Evolutionary conservation across 2,888 invertebrate genomes (phyloP), one percentile per base, ranked within the genome.

Genomic region (Watsonalla binaria): DNA sequence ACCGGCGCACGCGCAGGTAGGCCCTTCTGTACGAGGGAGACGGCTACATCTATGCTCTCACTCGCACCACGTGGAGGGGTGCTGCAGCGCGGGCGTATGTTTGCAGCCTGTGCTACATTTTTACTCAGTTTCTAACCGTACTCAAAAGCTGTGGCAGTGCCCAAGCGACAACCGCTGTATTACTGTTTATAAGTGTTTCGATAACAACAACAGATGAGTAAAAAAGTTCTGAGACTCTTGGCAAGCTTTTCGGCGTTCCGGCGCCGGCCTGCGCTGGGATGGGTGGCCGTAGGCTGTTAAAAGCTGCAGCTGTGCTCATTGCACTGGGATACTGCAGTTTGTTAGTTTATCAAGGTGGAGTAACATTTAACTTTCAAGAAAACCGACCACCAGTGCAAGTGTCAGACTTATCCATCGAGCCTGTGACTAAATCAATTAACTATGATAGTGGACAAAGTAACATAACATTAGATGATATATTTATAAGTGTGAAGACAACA

Each of bases 401-500:
- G 78, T 70, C 85, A 54, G 86, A 83, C 68, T 77, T 86, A 66
- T 76, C 85, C 52, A 82, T 92, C 62, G 92, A 90, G 70, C 90
- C 92, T 57, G 91, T 92, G 82, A 92, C 92, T 58, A 86, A 85
- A 80, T 78, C 82, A 56, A 84, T 66, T 66, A 70, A 83, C 56
- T 70, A 78, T 68, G 83, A 86, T 52, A 83, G 78, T 82, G 79
- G 76, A 68, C 81, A 80, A 55, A 92, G 88, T 63, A 93, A 94
- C 62, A 94, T 95, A 64, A 93, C 93, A 68, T 89, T 97, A 70
- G 93, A 96, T 86, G 97, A 98, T 89, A 93, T 98, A 75, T 98
- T 98, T 88, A 96, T 98, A 83, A 97, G 97, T 91, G 97, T 99
- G 54, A 99, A 99, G 92, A 98, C 98, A 60, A 96, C 98, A 54